A percentile compares a stretch with the other conserved stretches of the same genome.
phyloP scores from a whole-genome alignment of 2,797 vertebrate genomes.

The Gymnothorax javanicus region DNA sequence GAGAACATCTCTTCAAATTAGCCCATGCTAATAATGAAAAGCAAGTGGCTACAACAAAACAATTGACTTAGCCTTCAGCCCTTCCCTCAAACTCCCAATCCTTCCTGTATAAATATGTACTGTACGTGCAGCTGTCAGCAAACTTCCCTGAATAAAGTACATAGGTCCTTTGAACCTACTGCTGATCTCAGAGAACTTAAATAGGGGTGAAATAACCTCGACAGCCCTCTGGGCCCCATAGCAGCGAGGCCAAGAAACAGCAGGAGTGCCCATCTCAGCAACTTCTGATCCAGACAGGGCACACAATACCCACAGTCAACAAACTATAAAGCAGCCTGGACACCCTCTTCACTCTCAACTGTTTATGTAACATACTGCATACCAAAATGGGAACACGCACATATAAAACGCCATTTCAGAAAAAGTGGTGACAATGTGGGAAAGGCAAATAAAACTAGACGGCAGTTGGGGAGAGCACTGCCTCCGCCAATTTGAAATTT shows the following conservation, averaged over 20 bases:
- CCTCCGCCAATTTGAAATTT: too few relatives aligned
- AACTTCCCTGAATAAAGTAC: constrained; percentile 2
- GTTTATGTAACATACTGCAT: constrained; percentile 51
- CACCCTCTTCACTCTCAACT: constrained; percentile 49
- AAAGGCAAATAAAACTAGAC: too few relatives aligned
- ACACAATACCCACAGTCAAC: constrained; percentile 55
- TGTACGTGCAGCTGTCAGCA: background rate
- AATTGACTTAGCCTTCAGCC: too few relatives aligned
- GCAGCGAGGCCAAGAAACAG: background rate
- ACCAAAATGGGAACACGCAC: constrained; percentile 44
- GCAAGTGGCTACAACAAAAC: too few relatives aligned
- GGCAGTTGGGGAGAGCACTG: too few relatives aligned
- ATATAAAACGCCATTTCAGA: constrained; percentile 31
- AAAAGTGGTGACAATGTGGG: too few relatives aligned
- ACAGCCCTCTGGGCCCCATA: background rate
- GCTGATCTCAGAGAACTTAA: background rate
- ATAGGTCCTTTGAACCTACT: constrained; percentile 1
- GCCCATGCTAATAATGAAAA: background rate
- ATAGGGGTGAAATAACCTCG: background rate
- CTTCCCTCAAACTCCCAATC: background rate
- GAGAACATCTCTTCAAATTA: too few relatives aligned
- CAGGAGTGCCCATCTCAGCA: constrained; percentile 50
- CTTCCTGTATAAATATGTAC: background rate
- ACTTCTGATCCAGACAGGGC: constrained; percentile 56
- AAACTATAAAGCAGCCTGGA: constrained; percentile 42